Base-by-base conservation (phyloP, 2,797 vertebrate species). In the Lates japonicus region DNA sequence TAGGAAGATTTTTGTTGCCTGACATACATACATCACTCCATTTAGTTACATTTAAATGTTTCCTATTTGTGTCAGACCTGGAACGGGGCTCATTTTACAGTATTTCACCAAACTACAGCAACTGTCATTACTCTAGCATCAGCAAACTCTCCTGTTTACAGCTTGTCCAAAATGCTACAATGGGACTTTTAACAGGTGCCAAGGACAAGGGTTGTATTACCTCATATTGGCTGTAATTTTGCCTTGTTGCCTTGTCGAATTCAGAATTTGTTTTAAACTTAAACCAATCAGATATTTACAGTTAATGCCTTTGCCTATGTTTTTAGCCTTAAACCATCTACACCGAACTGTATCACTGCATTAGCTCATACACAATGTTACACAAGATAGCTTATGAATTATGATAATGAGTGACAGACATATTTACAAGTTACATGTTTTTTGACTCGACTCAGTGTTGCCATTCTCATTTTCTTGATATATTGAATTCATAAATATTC, bases 21-120 rank as follows among this genome's bases (percentile, higher is more conserved):
- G 16, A 44, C 16, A 17, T 44, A 5, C n/a, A n/a, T n/a, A n/a
- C n/a, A n/a, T n/a, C 7, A 39, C 39, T 39, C 39, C 39, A 39
- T 39, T 65, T 59, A 42, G 14, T 44, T 10, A 20, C 25, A 78
- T 52, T 67, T 29, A 61, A 55, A 54, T 39, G 7, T 39, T 39
- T 11, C 39, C 9, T 37, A 37, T 37, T 9, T 37, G 3, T 37
- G 9, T 39, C 39, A 39, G 39, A 39, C 39, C 7, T 39, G 39
- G 39, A 39, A 9, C 2, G 39, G 39, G 7, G 8, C 7, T 39
- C 10, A 7, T 39, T 39, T 39, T 39, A 39, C 39, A 39, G 7
- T 39, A 39, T 39, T 39, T 39, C 39, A 39, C 8, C 39, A 39
- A 16, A 29, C 31, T 35, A 46, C 46, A 7, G n/a, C 60, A 44